These are phyloP conservation scores for Phoxinus phoxinus DNA, from an alignment of 2,113 vertebrate genomes.

Conservation along the genomic window DNA sequence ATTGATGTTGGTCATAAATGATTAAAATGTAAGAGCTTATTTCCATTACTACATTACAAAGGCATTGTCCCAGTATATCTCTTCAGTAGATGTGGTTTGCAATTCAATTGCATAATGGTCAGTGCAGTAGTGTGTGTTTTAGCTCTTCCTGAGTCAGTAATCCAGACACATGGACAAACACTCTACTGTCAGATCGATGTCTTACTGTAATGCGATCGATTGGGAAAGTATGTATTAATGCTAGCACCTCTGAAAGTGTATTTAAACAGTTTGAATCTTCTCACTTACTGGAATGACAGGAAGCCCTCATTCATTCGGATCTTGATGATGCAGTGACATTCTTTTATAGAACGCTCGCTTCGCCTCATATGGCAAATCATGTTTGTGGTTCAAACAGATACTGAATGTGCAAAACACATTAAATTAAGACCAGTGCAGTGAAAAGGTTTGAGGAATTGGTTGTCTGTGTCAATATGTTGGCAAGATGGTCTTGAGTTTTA, in stretches of 20 bases:
- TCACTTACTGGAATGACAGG: conserved; percentile 57
- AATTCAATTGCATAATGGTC: not conserved
- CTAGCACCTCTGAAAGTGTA: conserved; percentile 59
- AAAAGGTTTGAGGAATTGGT: not conserved
- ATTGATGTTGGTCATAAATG: not conserved
- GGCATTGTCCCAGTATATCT: not conserved
- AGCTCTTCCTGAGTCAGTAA: conserved; percentile 54
- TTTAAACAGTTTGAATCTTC: conserved; percentile 18
- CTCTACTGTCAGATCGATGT: conserved; percentile 62
- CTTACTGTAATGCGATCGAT: conserved; percentile 66
- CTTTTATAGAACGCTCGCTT: not conserved
- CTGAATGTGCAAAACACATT: not conserved
- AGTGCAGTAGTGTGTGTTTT: conserved; percentile 40
- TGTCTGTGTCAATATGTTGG: not conserved
- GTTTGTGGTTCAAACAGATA: not conserved
- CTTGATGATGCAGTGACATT: not conserved
- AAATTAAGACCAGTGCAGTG: not conserved
- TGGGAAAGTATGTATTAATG: conserved; percentile 53
- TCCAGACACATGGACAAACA: conserved; percentile 29
- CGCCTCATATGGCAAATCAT: not conserved
- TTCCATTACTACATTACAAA: not conserved
- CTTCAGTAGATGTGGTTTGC: not conserved
- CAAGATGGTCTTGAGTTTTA: not conserved
- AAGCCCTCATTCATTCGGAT: not conserved
- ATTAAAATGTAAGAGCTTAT: not conserved